Conservation (phyloP, 2,797 vertebrate genomes). For the Manis javanica region DNA sequence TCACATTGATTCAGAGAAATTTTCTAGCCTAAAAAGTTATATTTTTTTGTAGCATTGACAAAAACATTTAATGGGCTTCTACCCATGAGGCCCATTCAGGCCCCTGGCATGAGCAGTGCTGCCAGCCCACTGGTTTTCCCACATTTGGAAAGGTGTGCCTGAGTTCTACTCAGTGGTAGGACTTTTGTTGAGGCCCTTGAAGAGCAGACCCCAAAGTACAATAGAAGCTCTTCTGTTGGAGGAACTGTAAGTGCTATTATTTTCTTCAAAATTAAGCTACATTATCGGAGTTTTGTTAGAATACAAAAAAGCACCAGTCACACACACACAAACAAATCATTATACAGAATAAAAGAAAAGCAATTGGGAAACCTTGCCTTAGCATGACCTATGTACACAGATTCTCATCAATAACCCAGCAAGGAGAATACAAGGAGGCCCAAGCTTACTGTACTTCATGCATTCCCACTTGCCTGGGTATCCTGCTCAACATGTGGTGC, state of each 20-base stretch:
- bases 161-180: not conserved
- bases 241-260: not conserved
- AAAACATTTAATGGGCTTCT: constrained; percentile 28
- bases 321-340: not conserved
- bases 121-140: not conserved
- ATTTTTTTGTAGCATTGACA: not conserved
- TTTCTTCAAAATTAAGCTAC: constrained; percentile 35
- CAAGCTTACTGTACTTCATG: not conserved
- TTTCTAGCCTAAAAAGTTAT: not conserved
- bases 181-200: not conserved
- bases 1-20: constrained; percentile 46
- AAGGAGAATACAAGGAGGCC: not conserved
- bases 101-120: not conserved
- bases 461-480: not conserved
- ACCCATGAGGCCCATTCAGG: not conserved
- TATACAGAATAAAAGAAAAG: constrained; percentile 14
- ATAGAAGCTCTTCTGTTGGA: constrained; percentile 11
- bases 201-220: not conserved
- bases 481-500: not conserved
- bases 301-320: not conserved
- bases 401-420: not conserved
- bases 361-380: constrained; percentile 35
- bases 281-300: not conserved
- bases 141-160: not conserved
- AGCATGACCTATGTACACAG: not conserved